These are phyloP conservation scores for Platanista minor DNA, from an alignment of 2,113 vertebrate species.

Conservation along the genomic window DNA sequence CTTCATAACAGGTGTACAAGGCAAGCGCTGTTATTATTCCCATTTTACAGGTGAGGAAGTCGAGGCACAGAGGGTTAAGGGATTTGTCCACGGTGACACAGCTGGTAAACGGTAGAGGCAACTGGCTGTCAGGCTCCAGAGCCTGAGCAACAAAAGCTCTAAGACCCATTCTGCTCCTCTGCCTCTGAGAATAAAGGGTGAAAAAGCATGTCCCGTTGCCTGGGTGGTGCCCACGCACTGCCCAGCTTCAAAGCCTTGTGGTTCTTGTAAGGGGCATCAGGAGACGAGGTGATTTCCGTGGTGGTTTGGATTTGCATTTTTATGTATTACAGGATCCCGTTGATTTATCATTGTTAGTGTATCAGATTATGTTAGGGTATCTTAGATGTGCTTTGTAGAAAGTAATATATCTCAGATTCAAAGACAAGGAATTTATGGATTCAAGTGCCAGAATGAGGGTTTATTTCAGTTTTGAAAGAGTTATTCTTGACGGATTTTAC, in stretches of 20 bases:
- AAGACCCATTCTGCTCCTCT: accelerated
- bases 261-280: neutral
- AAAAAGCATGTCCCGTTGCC: neutral
- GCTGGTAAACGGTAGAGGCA: neutral
- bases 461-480: constrained; percentile 56
- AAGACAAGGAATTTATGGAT: constrained; percentile 57
- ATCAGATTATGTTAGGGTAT: constrained; percentile 15
- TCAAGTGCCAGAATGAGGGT: constrained; percentile 34
- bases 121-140: neutral
- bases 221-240: no score
- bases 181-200: neutral
- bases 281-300: neutral
- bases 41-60: neutral
- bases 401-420: constrained; percentile 37
- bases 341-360: constrained; percentile 41
- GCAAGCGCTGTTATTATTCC: neutral
- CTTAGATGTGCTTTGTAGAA: constrained; percentile 41
- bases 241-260: neutral
- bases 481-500: constrained; percentile 57
- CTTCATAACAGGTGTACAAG: neutral
- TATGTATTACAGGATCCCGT: neutral
- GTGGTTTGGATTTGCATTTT: constrained; percentile 33
- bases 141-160: neutral
- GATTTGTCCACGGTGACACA: neutral
- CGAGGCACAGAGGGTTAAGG: neutral